Percentiles rank a stretch among this genome's conserved stretches.
phyloP scores from a whole-genome alignment of 1,140 invertebrate genomes.

The Pogonognathellus flavescens region DNA sequence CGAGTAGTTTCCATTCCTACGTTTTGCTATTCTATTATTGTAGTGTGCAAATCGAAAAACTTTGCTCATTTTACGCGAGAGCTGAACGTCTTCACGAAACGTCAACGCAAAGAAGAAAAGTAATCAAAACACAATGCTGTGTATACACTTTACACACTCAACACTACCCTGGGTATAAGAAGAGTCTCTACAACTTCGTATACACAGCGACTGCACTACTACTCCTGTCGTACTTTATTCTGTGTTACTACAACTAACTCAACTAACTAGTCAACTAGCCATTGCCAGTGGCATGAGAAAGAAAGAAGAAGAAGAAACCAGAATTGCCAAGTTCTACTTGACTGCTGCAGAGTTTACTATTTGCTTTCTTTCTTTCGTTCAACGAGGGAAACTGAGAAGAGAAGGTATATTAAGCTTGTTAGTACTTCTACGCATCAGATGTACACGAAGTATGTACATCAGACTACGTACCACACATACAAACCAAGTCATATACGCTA shows the following conservation, averaged over 20 bases:
- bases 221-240: no score
- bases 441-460: background rate
- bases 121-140: slow-evolving; percentile 44
- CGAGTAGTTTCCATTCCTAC: background rate
- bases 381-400: slow-evolving; percentile 1
- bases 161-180: background rate
- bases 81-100: slow-evolving; percentile 38
- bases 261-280: no score
- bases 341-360: no score
- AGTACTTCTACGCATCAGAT: background rate
- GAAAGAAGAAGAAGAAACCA: no score
- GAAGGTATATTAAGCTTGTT: background rate
- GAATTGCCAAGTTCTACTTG: no score
- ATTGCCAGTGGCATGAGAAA: no score
- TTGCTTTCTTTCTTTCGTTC: background rate
- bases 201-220: no score
- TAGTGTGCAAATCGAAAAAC: slow-evolving; percentile 50
- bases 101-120: slow-evolving; percentile 41
- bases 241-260: no score
- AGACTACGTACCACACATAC: background rate
- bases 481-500: slow-evolving; percentile 1
- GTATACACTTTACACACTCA: background rate
- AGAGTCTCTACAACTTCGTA: no score
- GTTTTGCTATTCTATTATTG: slow-evolving; percentile 40
- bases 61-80: slow-evolving; percentile 38